Conservation (phyloP, 2,797 vertebrate species). For the Molossus molossus region DNA sequence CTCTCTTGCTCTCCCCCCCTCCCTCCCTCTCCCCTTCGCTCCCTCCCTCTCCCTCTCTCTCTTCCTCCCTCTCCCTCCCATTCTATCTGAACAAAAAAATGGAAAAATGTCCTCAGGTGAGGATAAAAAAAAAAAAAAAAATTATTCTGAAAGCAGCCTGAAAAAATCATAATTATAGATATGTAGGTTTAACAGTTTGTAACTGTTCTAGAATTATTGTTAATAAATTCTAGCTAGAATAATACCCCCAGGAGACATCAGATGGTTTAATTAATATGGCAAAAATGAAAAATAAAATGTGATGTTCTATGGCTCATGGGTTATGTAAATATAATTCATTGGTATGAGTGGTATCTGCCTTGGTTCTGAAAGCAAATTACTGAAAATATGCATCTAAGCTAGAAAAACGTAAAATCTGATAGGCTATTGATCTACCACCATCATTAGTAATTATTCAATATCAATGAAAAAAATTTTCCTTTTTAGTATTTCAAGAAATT, state of each 20-base stretch:
- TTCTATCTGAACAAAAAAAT: too few relatives aligned
- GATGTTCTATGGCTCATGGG: background rate
- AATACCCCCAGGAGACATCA: background rate
- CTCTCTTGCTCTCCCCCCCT: too few relatives aligned
- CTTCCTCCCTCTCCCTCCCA: too few relatives aligned
- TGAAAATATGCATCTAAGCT: background rate
- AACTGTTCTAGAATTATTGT: slow-evolving; percentile 13
- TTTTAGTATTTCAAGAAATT: background rate
- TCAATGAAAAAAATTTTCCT: background rate
- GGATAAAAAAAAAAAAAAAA: background rate
- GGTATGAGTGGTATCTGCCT: background rate
- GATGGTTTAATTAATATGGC: background rate
- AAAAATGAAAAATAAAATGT: slow-evolving; percentile 18
- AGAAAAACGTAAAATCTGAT: slow-evolving; percentile 35
- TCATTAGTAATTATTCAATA: background rate
- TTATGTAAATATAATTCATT: background rate
- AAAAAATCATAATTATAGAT: background rate
- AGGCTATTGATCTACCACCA: background rate
- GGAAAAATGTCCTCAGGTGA: too few relatives aligned
- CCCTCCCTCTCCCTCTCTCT: too few relatives aligned
- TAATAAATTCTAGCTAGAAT: background rate
- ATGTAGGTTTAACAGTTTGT: background rate
- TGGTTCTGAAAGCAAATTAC: background rate
- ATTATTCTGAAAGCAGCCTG: slow-evolving; percentile 10
- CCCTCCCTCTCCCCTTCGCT: too few relatives aligned